Base-by-base conservation (phyloP, 2,797 vertebrate species). In the Enteromius argenteus region DNA sequence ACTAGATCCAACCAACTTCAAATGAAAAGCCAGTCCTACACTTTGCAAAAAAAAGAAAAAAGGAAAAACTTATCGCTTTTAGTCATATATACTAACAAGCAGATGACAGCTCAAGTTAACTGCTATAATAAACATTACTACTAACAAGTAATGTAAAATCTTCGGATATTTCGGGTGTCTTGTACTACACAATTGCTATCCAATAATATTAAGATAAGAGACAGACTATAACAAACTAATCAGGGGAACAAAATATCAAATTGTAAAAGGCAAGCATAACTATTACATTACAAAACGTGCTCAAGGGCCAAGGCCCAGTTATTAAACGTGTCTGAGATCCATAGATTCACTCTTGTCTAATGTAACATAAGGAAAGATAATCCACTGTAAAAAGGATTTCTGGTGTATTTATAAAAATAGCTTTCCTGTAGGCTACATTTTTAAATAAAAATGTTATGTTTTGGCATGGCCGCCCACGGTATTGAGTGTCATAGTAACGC, bases 401-500 rank as follows among this genome's bases (percentile, higher is more conserved):
- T 5, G 3, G 6, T 30, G 30, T 6, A 21, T 32, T 53, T 53
- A 21, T n/a, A 1, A 73, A 73, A 3, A n/a, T 5, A 15, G 1
- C 3, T 15, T 23, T 62, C 8, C 37, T 44, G 4, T 1, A 62
- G 0, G 23, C 0, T 19, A 39, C 21, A 56, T 68, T 23, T 53
- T 17, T 17, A 53, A 13, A 35, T n/a, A 71, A 58, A 30, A 72
- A 21, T 14, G 42, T 5, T 14, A 11, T 66, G 27, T 51, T 7
- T 5, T 37, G 80, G 9, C 30, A 37, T 23, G 68, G 56, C 42
- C 80, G 56, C 30, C 69, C 42, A 13, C 13, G n/a, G 19, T 2
- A 66, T 35, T 15, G 2, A 15, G 44, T 80, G 64, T 21, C 46
- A 80, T 79, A 69, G 78, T 49, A 64, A 27, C 80, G 4, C 4